Evolutionary conservation across 2,113 vertebrate genomes (phyloP).

Genomic region (Ailurus styani): DNA sequence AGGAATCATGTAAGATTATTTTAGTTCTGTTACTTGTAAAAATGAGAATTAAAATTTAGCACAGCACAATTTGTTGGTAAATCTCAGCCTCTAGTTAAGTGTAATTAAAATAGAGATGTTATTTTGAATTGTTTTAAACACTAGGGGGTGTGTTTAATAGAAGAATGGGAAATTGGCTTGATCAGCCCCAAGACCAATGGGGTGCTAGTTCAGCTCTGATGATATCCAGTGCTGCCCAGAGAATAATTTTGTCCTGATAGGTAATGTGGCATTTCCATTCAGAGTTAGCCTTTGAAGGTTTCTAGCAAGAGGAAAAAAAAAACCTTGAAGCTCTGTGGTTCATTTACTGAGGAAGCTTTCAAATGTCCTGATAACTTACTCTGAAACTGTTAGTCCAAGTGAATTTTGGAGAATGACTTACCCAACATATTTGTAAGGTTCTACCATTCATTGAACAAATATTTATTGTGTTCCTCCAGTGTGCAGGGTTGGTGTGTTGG

Average conservation of each 20-base stretch:
- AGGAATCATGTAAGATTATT: not conserved
- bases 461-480: not conserved
- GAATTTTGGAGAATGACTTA: not conserved
- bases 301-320: not conserved
- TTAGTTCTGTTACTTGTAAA: conserved; percentile 43
- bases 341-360: not conserved
- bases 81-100: conserved; percentile 10
- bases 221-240: not conserved
- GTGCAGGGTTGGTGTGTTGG: not conserved
- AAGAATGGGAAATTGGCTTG: not conserved
- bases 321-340: not conserved
- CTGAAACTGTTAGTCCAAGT: not conserved
- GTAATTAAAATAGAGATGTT: conserved; percentile 4
- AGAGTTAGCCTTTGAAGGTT: conserved; percentile 5
- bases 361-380: not conserved
- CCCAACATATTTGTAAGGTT: not conserved
- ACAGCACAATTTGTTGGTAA: not conserved
- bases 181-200: not conserved
- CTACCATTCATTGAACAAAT: conserved; percentile 15
- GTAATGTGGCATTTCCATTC: not conserved
- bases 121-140: not conserved
- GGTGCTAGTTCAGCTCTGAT: conserved; percentile 17
- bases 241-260: conserved; percentile 2
- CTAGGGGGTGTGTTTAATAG: conserved; percentile 13
- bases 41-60: conserved; percentile 17